Conservation (phyloP, 2,888 invertebrate genomes). For the Malthinus flaveolus region DNA sequence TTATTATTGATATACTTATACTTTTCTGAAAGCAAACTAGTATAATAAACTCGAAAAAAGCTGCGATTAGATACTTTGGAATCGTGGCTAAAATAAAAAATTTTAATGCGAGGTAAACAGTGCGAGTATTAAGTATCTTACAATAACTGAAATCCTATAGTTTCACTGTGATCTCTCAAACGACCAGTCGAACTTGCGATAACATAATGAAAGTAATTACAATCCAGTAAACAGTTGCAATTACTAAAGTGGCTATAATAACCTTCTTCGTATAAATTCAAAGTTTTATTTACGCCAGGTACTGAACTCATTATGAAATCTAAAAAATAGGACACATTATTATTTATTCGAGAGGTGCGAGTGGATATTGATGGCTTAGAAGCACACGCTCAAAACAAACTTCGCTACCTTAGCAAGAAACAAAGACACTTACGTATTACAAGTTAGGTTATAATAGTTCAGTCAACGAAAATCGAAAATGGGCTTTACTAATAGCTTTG, state of each 20-base stretch:
- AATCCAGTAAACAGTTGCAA: slow-evolving; percentile 62
- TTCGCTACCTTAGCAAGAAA: no score
- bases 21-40: slow-evolving; percentile 66
- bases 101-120: no score
- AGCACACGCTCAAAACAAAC: no score
- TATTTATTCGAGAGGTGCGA: no score
- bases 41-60: slow-evolving; percentile 66
- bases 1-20: slow-evolving; percentile 68
- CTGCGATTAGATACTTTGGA: slow-evolving; percentile 58
- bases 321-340: no score
- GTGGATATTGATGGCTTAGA: no score
- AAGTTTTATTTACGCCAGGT: neutral
- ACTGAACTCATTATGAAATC: neutral
- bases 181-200: slow-evolving; percentile 65
- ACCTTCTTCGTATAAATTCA: neutral
- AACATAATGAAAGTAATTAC: slow-evolving; percentile 64
- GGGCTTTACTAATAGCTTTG: no score
- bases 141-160: no score
- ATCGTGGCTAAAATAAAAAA: slow-evolving; percentile 38
- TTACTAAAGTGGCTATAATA: slow-evolving; percentile 37
- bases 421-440: no score
- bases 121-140: no score
- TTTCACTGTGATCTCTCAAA: neutral
- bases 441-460: no score
- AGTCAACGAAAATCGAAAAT: no score